These are phyloP conservation scores for Paratilapia polleni DNA, from an alignment of 2,113 vertebrate genomes.

Conservation along the genomic window DNA sequence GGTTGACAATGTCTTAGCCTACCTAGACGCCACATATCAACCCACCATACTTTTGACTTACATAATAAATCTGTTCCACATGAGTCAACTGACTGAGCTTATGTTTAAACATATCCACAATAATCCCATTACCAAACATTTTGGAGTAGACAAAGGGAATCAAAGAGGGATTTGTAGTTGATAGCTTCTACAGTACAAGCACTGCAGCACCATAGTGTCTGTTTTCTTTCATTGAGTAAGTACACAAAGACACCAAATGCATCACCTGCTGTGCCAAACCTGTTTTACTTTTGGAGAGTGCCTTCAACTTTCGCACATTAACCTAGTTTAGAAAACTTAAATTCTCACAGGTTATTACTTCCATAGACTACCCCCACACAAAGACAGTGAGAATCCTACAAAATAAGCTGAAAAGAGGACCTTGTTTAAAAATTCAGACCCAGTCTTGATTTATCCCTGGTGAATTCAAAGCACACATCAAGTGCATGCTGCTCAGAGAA, in stretches of 20 bases:
- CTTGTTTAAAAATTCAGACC: constrained; percentile 75
- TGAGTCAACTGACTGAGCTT: constrained; percentile 20
- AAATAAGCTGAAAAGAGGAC: constrained; percentile 64
- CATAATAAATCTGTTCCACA: constrained; percentile 37
- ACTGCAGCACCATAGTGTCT: not conserved
- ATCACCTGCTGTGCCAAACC: constrained; percentile 26
- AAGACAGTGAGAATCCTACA: constrained; percentile 54
- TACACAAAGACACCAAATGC: constrained; percentile 8
- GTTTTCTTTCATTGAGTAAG: constrained; percentile 18
- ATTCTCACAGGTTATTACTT: constrained; percentile 65
- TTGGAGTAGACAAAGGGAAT: constrained; percentile 14
- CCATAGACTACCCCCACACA: constrained; percentile 38
- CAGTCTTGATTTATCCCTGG: constrained; percentile 69
- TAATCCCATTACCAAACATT: constrained; percentile 34
- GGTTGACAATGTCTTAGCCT: constrained; percentile 9
- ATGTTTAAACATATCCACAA: constrained; percentile 28
- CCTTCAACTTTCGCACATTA: constrained; percentile 56
- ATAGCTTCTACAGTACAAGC: constrained; percentile 1
- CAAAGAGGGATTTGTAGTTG: constrained; percentile 27
- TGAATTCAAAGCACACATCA: constrained; percentile 71
- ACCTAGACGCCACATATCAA: not conserved
- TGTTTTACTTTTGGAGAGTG: constrained; percentile 3
- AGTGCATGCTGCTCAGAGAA: constrained; percentile 59
- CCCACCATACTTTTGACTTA: constrained; percentile 15
- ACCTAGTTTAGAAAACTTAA: constrained; percentile 64